These are phyloP conservation scores for Myiotriccus ornatus DNA, from an alignment of 2,797 vertebrate genomes.

Conservation along the genomic window DNA sequence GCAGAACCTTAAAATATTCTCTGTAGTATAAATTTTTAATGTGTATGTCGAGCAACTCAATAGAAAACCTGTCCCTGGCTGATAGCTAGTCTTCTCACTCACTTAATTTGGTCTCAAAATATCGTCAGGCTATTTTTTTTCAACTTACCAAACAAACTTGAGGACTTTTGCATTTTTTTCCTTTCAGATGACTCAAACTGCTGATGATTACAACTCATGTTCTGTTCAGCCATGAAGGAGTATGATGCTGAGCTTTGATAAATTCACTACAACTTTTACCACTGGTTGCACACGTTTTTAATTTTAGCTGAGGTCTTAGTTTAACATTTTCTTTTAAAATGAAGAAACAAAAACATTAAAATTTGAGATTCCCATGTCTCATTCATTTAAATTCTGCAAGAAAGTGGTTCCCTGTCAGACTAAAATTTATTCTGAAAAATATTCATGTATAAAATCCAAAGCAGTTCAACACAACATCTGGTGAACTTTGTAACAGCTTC, in stretches of 20 bases:
- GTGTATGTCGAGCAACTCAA: not conserved
- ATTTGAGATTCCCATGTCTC: not conserved
- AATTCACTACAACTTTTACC: not conserved
- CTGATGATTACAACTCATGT: not conserved
- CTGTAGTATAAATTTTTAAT: not conserved
- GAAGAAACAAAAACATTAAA: not conserved
- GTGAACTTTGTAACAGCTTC: fast-evolving
- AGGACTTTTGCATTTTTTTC: not conserved
- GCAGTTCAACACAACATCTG: not conserved
- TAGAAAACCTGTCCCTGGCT: not conserved
- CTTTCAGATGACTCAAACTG: not conserved
- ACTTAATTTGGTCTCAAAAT: not conserved
- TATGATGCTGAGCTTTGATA: not conserved
- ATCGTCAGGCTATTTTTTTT: not conserved
- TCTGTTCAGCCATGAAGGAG: not conserved
- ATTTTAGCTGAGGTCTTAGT: not conserved
- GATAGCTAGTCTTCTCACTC: not conserved
- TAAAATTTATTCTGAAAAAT: not conserved
- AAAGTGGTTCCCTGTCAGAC: not conserved
- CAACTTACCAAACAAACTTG: not conserved
- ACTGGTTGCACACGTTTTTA: not conserved
- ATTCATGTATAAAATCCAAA: not conserved
- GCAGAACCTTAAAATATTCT: not conserved
- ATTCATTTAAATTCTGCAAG: not conserved
- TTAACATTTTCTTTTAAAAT: not conserved